Conservation (phyloP, 2,113 vertebrate genomes). For the Percina caprodes region DNA sequence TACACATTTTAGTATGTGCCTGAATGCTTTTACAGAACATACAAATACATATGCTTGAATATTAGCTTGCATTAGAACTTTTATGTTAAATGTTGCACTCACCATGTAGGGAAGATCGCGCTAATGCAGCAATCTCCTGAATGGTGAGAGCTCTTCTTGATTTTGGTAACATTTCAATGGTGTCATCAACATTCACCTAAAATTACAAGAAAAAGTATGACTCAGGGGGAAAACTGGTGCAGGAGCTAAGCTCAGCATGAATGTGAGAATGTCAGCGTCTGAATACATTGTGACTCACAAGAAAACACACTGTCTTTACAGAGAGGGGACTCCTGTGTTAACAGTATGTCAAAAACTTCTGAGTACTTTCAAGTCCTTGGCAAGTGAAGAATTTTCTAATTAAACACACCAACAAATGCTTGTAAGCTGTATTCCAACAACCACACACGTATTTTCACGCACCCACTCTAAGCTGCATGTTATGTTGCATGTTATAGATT, state of each 20-base stretch:
- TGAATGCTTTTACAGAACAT: background rate
- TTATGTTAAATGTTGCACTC: slow-evolving; percentile 27
- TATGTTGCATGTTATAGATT: background rate
- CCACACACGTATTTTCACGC: background rate
- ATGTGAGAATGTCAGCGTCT: background rate
- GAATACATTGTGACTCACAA: slow-evolving; percentile 39
- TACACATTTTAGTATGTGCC: background rate
- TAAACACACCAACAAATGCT: background rate
- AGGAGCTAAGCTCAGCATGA: slow-evolving; percentile 20
- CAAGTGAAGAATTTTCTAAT: slow-evolving; percentile 30
- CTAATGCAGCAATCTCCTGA: slow-evolving; percentile 97
- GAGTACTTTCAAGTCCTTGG: slow-evolving; percentile 29
- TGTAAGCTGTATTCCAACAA: slow-evolving; percentile 8
- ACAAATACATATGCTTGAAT: background rate
- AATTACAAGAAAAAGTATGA: slow-evolving; percentile 26
- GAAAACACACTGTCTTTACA: slow-evolving; percentile 31
- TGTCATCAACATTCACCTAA: slow-evolving; percentile 98
- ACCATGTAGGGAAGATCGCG: slow-evolving; percentile 97
- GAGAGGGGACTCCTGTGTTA: slow-evolving; percentile 37
- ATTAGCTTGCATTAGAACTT: background rate
- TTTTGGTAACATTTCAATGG: slow-evolving; percentile 97
- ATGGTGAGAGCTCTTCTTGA: slow-evolving; percentile 97
- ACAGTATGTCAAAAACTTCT: slow-evolving; percentile 30
- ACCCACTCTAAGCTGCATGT: background rate
- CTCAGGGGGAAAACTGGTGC: background rate